Base-by-base conservation (phyloP, 2,888 invertebrate genomes). In the Machimus atricapillus region DNA sequence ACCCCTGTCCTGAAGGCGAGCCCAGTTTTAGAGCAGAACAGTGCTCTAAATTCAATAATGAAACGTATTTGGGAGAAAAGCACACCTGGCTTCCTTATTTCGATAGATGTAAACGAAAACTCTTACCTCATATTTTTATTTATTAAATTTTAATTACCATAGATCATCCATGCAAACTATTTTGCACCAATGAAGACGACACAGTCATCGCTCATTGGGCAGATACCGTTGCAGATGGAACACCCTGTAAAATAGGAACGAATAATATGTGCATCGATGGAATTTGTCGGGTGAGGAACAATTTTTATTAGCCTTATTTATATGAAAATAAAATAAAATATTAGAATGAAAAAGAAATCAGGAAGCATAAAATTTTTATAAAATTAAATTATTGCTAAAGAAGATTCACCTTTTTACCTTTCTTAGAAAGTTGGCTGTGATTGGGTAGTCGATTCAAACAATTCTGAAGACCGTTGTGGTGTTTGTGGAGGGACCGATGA, bases 341-440 rank as follows among this genome's bases (percentile, higher is more conserved):
- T 73, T 31, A n/a, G 27, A 31, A 27, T 27, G 1, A 73, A 27
- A 74, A 31, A 14, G 5, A 34, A 43, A 43, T 3, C 3, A 43
- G 12, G 12, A 43, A 12, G 12, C 12, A 46, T 16, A 76, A 66
- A 76, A 93, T 89, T 76, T 43, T 40, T 16, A 31, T 14, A 31
- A 34, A 8, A 46, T n/a, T 9, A 66, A 83, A 1, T 52, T 37
- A 9, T 14, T 82, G 76, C 12, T 27, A 74, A 77, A 19, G 12
- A 58, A 31, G n/a, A 31, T 52, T 85, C 46, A 23, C 74, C 1
- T 52, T n/a, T 46, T 81, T 43, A 23, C 6, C n/a, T 83, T 56
- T 76, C 31, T 19, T 76, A 97, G 96, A 96, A 95, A 93, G 96
- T 98, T 85, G 97, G 97, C n/a, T 98, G 98, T 93, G 97, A 98